Percentiles rank a stretch among this genome's conserved stretches.
Evolutionary conservation across 2,113 vertebrate genomes (phyloP).

Genomic region (Capreolus pygargus): DNA sequence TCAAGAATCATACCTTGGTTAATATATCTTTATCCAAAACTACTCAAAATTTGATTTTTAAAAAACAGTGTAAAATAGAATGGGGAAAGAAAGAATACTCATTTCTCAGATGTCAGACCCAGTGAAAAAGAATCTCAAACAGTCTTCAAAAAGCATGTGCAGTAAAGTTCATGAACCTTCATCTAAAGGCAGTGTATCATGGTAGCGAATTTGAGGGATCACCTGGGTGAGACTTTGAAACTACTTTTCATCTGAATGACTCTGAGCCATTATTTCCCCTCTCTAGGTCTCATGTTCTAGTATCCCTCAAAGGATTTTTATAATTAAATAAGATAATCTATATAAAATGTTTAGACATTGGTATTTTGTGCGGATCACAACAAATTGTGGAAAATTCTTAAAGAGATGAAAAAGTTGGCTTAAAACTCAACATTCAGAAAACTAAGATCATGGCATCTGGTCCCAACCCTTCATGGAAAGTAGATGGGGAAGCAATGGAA

Average conservation of each 20-base stretch:
- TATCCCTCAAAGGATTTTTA: background rate
- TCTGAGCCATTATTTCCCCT: background rate
- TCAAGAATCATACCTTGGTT: background rate
- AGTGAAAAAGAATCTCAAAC: background rate
- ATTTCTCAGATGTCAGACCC: background rate
- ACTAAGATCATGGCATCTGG: background rate
- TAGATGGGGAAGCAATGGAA: background rate
- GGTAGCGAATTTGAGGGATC: background rate
- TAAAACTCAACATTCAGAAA: background rate
- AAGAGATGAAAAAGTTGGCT: background rate
- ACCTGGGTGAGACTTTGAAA: background rate
- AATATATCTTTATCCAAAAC: background rate
- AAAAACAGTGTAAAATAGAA: background rate
- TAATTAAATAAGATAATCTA: background rate
- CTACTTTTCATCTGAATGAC: background rate
- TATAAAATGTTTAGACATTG: background rate
- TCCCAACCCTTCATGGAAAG: background rate
- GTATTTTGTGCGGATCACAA: background rate
- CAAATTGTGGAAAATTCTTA: background rate
- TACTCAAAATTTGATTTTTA: background rate
- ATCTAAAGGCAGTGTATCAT: background rate
- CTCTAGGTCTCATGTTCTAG: background rate
- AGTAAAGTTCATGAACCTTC: background rate
- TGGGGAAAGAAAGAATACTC: background rate
- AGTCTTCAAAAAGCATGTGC: background rate